phyloP scores from a whole-genome alignment of 2,888 invertebrate species.

The Leptopilina syphax region DNA sequence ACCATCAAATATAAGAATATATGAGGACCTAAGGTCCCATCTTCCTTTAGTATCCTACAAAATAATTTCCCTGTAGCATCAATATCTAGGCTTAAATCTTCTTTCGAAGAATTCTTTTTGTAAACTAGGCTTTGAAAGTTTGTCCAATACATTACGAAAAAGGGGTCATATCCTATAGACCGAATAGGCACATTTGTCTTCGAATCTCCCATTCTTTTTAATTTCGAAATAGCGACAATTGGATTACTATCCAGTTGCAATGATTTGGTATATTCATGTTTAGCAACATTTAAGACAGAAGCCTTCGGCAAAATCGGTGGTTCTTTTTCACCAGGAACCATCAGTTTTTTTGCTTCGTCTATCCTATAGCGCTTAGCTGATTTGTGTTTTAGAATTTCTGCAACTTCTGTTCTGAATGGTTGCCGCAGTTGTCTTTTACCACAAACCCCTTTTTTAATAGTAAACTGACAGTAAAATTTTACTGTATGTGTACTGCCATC shows the following conservation, averaged over 20 bases:
- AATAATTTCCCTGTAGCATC: slow-evolving; percentile 56
- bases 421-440: not conserved
- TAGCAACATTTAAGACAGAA: slow-evolving; percentile 45
- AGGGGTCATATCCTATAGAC: slow-evolving; percentile 49
- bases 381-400: not conserved
- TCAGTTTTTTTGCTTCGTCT: slow-evolving; percentile 35
- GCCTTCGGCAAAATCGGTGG: slow-evolving; percentile 46
- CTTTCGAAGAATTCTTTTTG: slow-evolving; percentile 44
- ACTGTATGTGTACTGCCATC: not conserved
- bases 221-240: slow-evolving; percentile 43
- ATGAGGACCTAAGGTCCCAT: slow-evolving; percentile 32
- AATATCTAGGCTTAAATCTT: slow-evolving; percentile 43
- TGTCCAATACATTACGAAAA: slow-evolving; percentile 52
- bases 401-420: not conserved
- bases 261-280: slow-evolving; percentile 28
- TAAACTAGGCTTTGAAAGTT: slow-evolving; percentile 51
- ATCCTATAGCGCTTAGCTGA: not conserved
- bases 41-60: slow-evolving; percentile 33
- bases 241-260: slow-evolving; percentile 46
- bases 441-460: not conserved
- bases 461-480: not conserved
- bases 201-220: slow-evolving; percentile 12
- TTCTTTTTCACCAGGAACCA: slow-evolving; percentile 47
- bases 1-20: slow-evolving; percentile 53
- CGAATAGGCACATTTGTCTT: slow-evolving; percentile 42